Percentiles rank a stretch among this genome's conserved stretches.
phyloP scores from a whole-genome alignment of 2,888 invertebrate species.

The Frankliniella fusca region DNA sequence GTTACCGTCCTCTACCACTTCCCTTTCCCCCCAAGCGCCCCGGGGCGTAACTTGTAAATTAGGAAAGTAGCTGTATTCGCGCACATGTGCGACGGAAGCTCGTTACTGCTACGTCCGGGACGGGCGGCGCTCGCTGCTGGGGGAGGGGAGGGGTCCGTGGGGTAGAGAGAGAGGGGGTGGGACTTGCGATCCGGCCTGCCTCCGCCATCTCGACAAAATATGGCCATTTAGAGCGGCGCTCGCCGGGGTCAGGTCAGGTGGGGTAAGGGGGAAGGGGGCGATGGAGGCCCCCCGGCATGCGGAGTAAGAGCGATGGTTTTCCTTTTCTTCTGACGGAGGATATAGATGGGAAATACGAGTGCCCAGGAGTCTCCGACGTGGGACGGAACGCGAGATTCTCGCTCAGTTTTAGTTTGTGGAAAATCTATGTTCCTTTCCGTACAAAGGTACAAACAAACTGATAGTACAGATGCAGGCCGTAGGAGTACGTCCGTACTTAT shows the following conservation, averaged over 20 bases:
- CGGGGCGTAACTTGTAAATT: conserved; percentile 22
- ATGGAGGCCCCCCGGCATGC: not conserved
- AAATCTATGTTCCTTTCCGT: too few relatives aligned
- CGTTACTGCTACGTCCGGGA: not conserved
- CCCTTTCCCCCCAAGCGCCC: not conserved
- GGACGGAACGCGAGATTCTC: too few relatives aligned
- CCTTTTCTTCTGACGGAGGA: too few relatives aligned
- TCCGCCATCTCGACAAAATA: conserved; percentile 20
- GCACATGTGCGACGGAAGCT: conserved; percentile 25
- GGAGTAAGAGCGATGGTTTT: too few relatives aligned
- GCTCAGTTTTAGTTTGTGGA: too few relatives aligned
- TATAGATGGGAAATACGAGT: too few relatives aligned
- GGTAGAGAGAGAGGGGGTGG: not conserved
- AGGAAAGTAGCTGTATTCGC: conserved; percentile 22
- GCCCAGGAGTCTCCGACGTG: too few relatives aligned
- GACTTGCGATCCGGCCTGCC: conserved; percentile 30
- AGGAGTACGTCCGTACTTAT: too few relatives aligned
- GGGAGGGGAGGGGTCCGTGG: not conserved
- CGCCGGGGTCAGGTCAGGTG: not conserved
- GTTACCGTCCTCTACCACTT: not conserved
- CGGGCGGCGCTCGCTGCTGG: conserved; percentile 2
- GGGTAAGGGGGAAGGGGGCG: not conserved
- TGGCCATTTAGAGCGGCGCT: conserved; percentile 5
- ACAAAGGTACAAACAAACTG: too few relatives aligned
- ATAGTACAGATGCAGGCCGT: too few relatives aligned